A percentile compares a stretch with the other conserved stretches of the same genome.
phyloP scores from a whole-genome alignment of 2,888 invertebrate species.

The Drosophila borealis region DNA sequence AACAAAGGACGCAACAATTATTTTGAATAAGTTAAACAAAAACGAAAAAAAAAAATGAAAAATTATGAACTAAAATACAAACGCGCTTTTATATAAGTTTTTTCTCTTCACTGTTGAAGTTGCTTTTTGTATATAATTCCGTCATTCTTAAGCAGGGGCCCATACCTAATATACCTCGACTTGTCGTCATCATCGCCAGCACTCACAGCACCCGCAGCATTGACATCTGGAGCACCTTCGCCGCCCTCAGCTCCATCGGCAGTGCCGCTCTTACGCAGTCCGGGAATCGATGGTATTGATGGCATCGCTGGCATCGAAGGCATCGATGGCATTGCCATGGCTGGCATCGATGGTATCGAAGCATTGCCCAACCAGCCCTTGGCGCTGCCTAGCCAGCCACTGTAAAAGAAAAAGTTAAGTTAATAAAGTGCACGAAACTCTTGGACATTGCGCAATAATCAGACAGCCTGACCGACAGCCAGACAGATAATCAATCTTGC shows the following conservation, averaged over 20 bases:
- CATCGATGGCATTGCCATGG: constrained; percentile 85
- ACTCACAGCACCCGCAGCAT: constrained; percentile 78
- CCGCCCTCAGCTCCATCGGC: constrained; percentile 82
- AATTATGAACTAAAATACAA: constrained; percentile 47
- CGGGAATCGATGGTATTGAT: constrained; percentile 87
- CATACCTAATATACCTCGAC: constrained; percentile 93
- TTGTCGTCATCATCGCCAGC: constrained; percentile 92
- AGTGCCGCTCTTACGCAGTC: constrained; percentile 89
- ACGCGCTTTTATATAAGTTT: constrained; percentile 50
- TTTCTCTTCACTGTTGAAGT: constrained; percentile 46
- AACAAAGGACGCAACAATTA: constrained; percentile 26
- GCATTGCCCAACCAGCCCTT: constrained; percentile 92
- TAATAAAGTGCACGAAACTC: constrained; percentile 30
- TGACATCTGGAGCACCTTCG: constrained; percentile 62
- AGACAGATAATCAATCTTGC: constrained; percentile 64
- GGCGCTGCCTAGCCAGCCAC: constrained; percentile 94
- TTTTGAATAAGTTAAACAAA: constrained; percentile 17
- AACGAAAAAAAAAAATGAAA: constrained; percentile 14
- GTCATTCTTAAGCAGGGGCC: constrained; percentile 86
- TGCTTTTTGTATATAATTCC: constrained; percentile 79
- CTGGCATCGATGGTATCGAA: constrained; percentile 83
- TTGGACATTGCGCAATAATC: constrained; percentile 18
- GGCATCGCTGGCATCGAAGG: constrained; percentile 85
- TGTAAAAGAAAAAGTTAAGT: constrained; percentile 50
- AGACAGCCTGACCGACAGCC: constrained; percentile 24